Base-by-base conservation (phyloP, 2,888 invertebrate genomes). In the Sthenelais limicola region DNA sequence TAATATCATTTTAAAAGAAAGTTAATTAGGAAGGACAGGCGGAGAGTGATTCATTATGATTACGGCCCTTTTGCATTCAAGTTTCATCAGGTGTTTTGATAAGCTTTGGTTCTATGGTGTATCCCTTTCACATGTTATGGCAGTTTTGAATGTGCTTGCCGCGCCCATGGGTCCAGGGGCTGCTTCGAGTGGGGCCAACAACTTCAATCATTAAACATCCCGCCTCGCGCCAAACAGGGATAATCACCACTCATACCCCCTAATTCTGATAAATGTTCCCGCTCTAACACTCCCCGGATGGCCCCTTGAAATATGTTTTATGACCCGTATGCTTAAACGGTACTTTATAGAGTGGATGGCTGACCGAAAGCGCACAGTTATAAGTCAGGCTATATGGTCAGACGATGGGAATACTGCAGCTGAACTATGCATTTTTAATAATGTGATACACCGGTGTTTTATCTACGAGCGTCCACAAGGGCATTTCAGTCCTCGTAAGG, bases 401-500 rank as follows among this genome's bases (percentile, higher is more conserved):
- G n/a, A n/a, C n/a, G n/a, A n/a, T n/a, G n/a, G n/a, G n/a, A n/a
- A n/a, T n/a, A n/a, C n/a, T n/a, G n/a, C n/a, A n/a, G n/a, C n/a
- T n/a, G n/a, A n/a, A n/a, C n/a, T n/a, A n/a, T 24, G 62, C 62
- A 62, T 62, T 38, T 43, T 62, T 38, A 62, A 62, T 62, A 43
- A 35, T 35, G 38, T 62, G 62, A 62, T 62, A 21, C 62, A 35
- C 62, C 1, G 62, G 62, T 62, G 62, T 62, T 62, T 62, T 62
- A 62, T 62, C 26, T 24, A 12, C 4, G 62, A 38, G 35, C 62
- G 24, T 38, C 21, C 62, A 21, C 9, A 3, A 5, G 62, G 38
- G 35, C 35, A 38, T 58, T 38, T 24, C 38, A 35, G 38, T 15
- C 38, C 56, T 28, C 4, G n/a, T n/a, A n/a, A n/a, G n/a, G n/a